Evolutionary conservation across 2,797 vertebrate species (phyloP).

Genomic region (Spondyliosoma cantharus): DNA sequence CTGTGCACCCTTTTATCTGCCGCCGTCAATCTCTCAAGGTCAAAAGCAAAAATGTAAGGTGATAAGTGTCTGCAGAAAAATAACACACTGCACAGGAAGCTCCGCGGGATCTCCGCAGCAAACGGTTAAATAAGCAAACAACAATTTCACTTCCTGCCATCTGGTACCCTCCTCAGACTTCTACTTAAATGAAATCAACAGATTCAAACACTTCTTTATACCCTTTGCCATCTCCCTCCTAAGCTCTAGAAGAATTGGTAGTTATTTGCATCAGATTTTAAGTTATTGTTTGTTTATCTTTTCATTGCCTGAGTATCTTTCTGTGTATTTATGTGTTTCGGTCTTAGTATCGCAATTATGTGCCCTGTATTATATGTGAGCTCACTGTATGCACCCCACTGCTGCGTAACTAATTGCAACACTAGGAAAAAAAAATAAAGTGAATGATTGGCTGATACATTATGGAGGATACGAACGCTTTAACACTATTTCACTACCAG

Average conservation of each 20-base stretch:
- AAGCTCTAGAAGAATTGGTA: no score
- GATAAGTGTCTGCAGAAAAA: neutral
- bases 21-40: neutral
- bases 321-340: no score
- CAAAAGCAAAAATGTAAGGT: neutral
- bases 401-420: neutral
- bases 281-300: no score
- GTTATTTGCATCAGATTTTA: no score
- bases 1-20: neutral
- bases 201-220: neutral
- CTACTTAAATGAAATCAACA: neutral
- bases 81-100: neutral
- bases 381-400: neutral
- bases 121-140: neutral
- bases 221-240: no score
- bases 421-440: neutral
- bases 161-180: neutral
- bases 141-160: neutral
- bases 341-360: no score
- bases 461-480: neutral
- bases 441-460: neutral
- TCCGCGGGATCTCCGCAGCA: neutral
- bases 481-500: no score
- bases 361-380: neutral
- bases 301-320: no score